phyloP scores from a whole-genome alignment of 2,797 vertebrate genomes.

The Eidolon dupreanum region DNA sequence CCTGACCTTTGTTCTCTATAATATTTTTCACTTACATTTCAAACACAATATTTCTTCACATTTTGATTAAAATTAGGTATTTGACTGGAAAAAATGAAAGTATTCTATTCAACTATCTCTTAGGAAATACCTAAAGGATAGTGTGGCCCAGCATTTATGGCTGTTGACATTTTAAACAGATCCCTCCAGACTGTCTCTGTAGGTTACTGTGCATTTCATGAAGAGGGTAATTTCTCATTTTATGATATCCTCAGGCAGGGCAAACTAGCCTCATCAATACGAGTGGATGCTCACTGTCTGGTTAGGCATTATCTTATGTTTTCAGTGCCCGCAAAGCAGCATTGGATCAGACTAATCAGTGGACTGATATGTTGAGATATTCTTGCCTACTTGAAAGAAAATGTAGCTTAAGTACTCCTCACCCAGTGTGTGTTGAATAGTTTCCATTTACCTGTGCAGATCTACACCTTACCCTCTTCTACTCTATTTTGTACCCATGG shows the following conservation, averaged over 20 bases:
- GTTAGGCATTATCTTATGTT: background rate
- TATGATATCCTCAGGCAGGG: background rate
- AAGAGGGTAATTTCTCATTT: background rate
- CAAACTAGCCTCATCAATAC: no score
- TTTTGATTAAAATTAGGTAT: constrained; percentile 35
- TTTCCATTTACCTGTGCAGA: background rate
- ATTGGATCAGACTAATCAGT: background rate
- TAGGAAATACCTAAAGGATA: background rate
- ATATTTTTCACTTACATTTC: constrained; percentile 26
- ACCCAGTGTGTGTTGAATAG: background rate
- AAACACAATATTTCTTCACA: background rate
- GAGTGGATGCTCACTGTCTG: background rate
- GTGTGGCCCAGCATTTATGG: background rate
- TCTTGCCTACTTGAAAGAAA: background rate
- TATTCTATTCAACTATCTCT: background rate
- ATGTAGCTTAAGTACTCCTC: background rate
- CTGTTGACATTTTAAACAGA: background rate
- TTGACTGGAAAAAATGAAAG: background rate
- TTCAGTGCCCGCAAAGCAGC: background rate
- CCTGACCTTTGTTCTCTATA: constrained; percentile 20
- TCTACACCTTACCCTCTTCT: background rate
- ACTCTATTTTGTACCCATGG: background rate
- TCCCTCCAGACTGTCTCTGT: background rate
- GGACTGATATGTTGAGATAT: background rate
- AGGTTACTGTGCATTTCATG: background rate